Conservation (phyloP, 2,797 vertebrate species). For the Masticophis lateralis region DNA sequence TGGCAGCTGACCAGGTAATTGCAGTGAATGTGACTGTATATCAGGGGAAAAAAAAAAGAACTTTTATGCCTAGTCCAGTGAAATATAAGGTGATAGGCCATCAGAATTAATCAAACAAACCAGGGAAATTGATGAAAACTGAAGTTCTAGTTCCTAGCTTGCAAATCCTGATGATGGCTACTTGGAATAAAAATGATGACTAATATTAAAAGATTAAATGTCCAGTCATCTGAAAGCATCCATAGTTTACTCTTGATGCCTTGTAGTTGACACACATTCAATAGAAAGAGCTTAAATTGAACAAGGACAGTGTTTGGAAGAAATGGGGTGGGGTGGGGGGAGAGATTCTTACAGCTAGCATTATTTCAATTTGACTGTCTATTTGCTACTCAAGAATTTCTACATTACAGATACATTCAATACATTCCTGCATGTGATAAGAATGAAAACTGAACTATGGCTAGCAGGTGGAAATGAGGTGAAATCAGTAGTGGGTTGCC, state of each 20-base stretch:
- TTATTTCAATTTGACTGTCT: background rate
- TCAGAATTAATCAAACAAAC: conserved; percentile 50
- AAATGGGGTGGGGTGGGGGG: background rate
- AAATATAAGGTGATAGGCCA: conserved; percentile 50
- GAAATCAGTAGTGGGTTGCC: no score
- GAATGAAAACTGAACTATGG: background rate
- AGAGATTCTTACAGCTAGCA: background rate
- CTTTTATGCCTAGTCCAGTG: conserved; percentile 18
- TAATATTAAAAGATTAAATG: conserved; percentile 23
- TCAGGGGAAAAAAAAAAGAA: conserved; percentile 10
- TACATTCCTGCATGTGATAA: background rate
- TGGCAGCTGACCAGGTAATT: conserved; percentile 40
- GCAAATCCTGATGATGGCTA: conserved; percentile 22
- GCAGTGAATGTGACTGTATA: conserved; percentile 25
- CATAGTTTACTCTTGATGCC: background rate
- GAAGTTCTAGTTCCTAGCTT: conserved; percentile 46
- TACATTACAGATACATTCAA: background rate
- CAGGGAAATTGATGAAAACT: conserved; percentile 34
- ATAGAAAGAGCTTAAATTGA: background rate
- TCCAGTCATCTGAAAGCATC: background rate
- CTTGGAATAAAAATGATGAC: background rate
- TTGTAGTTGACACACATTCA: background rate
- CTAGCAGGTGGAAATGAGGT: background rate
- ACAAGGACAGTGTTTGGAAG: background rate
- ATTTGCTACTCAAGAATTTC: background rate